Base-by-base conservation (phyloP, 2,797 vertebrate genomes). In the Zalophus californianus region DNA sequence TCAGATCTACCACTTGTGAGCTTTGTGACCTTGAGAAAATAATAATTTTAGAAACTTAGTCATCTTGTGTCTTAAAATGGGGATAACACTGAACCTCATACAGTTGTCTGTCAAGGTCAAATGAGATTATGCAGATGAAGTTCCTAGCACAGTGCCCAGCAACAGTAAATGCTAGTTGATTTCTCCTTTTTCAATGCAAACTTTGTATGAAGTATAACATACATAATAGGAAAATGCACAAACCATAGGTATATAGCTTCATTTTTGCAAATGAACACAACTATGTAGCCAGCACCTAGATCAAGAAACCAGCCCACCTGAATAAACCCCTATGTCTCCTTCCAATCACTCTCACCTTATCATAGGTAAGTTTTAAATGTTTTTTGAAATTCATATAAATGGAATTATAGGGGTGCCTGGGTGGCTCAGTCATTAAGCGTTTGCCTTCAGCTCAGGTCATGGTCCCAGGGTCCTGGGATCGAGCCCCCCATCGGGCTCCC, bases 11-110 rank as follows among this genome's bases (percentile, higher is more conserved):
- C 27, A 29, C 58, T 29, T 78, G 10, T 93, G 79, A 77, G 5
- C 73, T 84, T 10, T 83, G 58, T 73, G 41, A 92, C n/a, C 56
- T 94, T 94, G 48, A 79, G 38, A 91, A 86, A 85, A 52, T 38
- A 52, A 27, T 64, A 54, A 41, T 64, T 29, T 32, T 86, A 58
- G 29, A 68, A 64, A 9, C 29, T 27, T 54, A 32, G 44, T 90
- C 29, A 41, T 83, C 23, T 11, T 82, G 9, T 35, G 23, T 70
- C 29, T 90, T 92, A 86, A 91, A 86, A 58, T 94, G 48, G 68
- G 11, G 5, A 54, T 93, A 75, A 62, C 41, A 78, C 29, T 38
- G 88, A 86, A 89, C 14, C 23, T 90, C 54, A 91, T 18, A 41
- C 0, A 35, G 12, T 77, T 83, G 25, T 83, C 60, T 83, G 27